phyloP scores from a whole-genome alignment of 2,113 vertebrate species.

The Ibidorhyncha struthersii region DNA sequence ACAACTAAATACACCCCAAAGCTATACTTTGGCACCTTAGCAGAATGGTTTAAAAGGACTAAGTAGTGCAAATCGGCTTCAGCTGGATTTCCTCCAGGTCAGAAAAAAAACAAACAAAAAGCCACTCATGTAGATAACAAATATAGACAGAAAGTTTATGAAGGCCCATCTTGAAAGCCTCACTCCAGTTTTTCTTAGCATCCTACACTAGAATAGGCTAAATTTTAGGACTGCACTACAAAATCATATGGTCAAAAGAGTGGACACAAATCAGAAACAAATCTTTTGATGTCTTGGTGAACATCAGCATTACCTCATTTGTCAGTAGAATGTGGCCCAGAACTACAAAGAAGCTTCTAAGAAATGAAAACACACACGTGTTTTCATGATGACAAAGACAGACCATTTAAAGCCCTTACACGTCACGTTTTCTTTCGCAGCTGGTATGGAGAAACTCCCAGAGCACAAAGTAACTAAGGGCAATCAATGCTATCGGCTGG shows the following conservation, averaged over 20 bases:
- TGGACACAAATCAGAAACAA: neutral
- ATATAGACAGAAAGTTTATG: neutral
- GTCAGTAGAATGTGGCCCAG: neutral
- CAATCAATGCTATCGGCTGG: neutral
- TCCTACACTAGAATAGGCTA: neutral
- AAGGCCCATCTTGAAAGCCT: neutral
- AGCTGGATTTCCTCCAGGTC: neutral
- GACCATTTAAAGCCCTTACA: neutral
- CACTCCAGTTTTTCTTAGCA: neutral
- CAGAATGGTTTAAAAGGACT: neutral
- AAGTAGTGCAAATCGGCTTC: neutral
- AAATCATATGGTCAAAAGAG: neutral
- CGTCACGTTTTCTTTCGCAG: neutral
- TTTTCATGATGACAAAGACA: neutral
- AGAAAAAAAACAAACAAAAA: neutral
- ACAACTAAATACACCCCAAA: neutral
- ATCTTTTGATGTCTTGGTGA: neutral
- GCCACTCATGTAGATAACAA: neutral
- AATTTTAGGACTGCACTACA: neutral
- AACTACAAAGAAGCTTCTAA: neutral
- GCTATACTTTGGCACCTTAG: neutral
- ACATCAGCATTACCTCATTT: neutral
- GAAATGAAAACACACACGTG: neutral
- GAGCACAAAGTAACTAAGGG: neutral
- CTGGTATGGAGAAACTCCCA: neutral